A percentile compares a stretch with the other conserved stretches of the same genome.
Evolutionary conservation across 2,888 invertebrate species (phyloP).

Genomic region (Leptura quadrifasciata): DNA sequence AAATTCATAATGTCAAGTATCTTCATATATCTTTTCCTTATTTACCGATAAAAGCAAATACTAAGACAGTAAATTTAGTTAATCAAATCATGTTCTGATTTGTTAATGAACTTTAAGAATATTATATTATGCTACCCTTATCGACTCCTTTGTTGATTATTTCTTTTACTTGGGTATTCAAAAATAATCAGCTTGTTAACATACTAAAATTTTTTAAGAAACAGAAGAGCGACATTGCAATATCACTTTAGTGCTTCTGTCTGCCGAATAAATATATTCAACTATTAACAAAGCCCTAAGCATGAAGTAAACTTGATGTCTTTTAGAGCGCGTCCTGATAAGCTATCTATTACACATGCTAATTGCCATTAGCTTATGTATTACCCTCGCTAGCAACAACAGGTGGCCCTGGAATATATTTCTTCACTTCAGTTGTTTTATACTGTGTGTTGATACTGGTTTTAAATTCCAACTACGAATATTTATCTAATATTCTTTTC

Average conservation of each 20-base stretch:
- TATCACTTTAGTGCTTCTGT: background rate
- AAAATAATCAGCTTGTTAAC: background rate
- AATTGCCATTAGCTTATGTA: background rate
- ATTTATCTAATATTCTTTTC: too few relatives aligned
- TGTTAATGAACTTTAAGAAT: background rate
- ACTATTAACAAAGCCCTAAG: background rate
- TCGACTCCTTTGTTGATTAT: background rate
- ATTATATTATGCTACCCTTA: background rate
- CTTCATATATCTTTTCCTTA: too few relatives aligned
- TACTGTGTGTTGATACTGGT: background rate
- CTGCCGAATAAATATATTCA: background rate
- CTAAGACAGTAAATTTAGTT: background rate
- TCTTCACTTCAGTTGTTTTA: background rate
- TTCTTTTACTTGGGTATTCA: background rate
- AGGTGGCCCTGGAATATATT: background rate
- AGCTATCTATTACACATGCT: background rate
- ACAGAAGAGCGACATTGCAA: background rate
- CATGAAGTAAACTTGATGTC: slow-evolving; percentile 4
- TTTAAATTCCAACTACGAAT: background rate
- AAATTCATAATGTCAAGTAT: too few relatives aligned
- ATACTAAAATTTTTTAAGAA: background rate
- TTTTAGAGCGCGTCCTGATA: slow-evolving; percentile 7
- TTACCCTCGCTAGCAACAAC: background rate
- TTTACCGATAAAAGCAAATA: too few relatives aligned
- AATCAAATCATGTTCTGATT: background rate